Evolutionary conservation across 2,888 invertebrate species (phyloP).

Genomic region (Priocnemis perturbator): DNA sequence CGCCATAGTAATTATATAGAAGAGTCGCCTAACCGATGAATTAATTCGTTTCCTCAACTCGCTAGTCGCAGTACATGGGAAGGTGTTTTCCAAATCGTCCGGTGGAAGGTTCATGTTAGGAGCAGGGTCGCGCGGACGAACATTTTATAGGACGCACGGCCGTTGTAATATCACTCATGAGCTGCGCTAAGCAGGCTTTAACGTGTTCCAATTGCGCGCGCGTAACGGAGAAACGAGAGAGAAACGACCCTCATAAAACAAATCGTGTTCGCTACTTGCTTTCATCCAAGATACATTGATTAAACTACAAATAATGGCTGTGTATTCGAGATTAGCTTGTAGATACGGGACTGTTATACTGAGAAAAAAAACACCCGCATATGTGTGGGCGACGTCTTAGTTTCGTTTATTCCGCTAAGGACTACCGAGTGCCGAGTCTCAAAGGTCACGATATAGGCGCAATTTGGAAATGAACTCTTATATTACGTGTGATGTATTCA

Average conservation of each 20-base stretch:
- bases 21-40: conserved; percentile 48
- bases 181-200: too few relatives aligned
- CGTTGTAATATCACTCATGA: too few relatives aligned
- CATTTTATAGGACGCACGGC: too few relatives aligned
- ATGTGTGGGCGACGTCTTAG: conserved; percentile 13
- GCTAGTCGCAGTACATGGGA: too few relatives aligned
- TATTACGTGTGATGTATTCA: background rate
- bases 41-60: conserved; percentile 15
- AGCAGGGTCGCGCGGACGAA: too few relatives aligned
- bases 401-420: conserved; percentile 5
- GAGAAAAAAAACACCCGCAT: background rate
- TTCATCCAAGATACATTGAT: conserved; percentile 6
- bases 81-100: too few relatives aligned
- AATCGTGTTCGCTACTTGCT: conserved; percentile 2
- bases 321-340: conserved; percentile 36
- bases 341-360: conserved; percentile 19
- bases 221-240: too few relatives aligned
- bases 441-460: background rate
- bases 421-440: too few relatives aligned
- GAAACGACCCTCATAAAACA: too few relatives aligned
- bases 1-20: conserved; percentile 63
- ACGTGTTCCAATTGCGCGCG: too few relatives aligned
- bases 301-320: conserved; percentile 33
- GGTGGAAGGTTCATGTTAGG: too few relatives aligned
- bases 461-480: background rate